A percentile compares a stretch with the other conserved stretches of the same genome.
Conservation (phyloP, 2,888 invertebrate genomes). For the Drosophila eohydei region DNA sequence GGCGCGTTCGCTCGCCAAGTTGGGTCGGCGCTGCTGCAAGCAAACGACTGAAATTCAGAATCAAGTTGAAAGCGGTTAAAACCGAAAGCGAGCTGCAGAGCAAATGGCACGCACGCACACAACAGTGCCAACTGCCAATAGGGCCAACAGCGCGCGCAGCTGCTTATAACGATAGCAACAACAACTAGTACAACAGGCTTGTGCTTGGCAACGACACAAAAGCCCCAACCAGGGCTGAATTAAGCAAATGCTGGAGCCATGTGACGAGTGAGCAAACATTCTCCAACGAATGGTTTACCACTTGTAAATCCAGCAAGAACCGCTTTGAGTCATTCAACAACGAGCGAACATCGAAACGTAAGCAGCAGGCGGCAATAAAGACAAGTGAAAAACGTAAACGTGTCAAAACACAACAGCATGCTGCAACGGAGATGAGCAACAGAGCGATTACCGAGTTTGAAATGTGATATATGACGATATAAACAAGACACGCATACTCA, state of each 20-base stretch:
- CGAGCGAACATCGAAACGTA: conserved; percentile 41
- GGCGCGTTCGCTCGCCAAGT: conserved; percentile 3
- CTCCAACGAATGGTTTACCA: conserved; percentile 38
- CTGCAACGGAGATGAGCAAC: conserved; percentile 23
- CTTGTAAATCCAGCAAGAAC: conserved; percentile 42
- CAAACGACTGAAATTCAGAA: conserved; percentile 53
- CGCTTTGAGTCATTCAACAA: conserved; percentile 33
- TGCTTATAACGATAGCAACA: conserved; percentile 19
- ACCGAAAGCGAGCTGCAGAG: conserved; percentile 57
- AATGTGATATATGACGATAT: not conserved
- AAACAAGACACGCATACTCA: not conserved
- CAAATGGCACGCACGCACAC: conserved; percentile 16
- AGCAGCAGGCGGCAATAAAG: conserved; percentile 38
- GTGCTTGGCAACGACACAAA: conserved; percentile 34
- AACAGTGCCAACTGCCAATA: conserved; percentile 38
- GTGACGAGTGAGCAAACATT: conserved; percentile 35
- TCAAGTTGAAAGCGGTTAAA: conserved; percentile 76
- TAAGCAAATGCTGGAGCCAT: conserved; percentile 29
- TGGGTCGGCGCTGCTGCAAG: conserved; percentile 20
- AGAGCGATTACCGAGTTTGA: not conserved
- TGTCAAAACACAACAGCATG: conserved; percentile 58
- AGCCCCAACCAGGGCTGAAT: conserved; percentile 7
- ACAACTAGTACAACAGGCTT: conserved; percentile 24
- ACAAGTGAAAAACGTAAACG: conserved; percentile 53
- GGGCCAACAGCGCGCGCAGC: conserved; percentile 39